Conservation (phyloP, 2,797 vertebrate species). For the Poliocrania exsul region DNA sequence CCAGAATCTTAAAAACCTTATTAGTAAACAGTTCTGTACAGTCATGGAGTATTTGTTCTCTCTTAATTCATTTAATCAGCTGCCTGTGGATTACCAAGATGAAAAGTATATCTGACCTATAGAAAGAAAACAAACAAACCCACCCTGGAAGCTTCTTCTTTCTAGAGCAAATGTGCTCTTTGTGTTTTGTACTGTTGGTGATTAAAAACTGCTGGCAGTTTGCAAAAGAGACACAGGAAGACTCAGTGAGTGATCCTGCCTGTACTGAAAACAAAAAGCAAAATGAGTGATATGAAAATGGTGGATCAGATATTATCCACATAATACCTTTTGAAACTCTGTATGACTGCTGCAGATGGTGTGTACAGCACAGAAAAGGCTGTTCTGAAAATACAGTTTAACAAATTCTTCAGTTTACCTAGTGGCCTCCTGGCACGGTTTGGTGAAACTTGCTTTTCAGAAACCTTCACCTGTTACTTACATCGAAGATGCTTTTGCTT, state of each 20-base stretch:
- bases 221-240: not conserved
- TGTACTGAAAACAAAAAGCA: not conserved
- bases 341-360: not conserved
- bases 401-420: not conserved
- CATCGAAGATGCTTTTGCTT: not conserved
- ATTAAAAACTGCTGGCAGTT: not conserved
- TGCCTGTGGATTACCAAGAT: not conserved
- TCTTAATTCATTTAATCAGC: constrained; percentile 44
- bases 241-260: not conserved
- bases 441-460: not conserved
- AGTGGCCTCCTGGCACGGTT: not conserved
- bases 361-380: not conserved
- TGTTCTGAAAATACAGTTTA: not conserved
- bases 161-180: not conserved
- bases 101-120: not conserved
- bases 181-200: not conserved
- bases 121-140: constrained; percentile 54
- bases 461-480: not conserved
- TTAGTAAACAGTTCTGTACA: constrained; percentile 26
- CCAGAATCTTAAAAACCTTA: constrained; percentile 24
- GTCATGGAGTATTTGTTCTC: not conserved
- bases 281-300: not conserved
- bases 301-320: not conserved
- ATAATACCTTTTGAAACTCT: not conserved
- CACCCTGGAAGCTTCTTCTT: not conserved